These are phyloP conservation scores for Xenopus laevis DNA, from an alignment of 2,113 vertebrate genomes.

Conservation along the genomic window DNA sequence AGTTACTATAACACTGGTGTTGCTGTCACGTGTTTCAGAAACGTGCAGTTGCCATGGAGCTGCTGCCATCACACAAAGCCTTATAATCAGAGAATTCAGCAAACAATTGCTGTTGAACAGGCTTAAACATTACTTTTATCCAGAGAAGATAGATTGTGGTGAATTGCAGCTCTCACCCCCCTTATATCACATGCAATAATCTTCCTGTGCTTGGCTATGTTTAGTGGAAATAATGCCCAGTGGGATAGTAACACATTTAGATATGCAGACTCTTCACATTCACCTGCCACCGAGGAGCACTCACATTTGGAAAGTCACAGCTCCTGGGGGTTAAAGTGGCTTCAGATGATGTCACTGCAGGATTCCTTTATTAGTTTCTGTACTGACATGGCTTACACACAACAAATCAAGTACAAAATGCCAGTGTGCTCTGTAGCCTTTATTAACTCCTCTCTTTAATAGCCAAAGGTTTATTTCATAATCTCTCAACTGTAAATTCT, in stretches of 20 bases:
- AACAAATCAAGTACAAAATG: too few species aligned
- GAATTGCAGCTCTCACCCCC: background rate
- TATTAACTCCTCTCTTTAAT: too few species aligned
- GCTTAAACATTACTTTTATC: constrained; percentile 3
- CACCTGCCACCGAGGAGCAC: background rate
- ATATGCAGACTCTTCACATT: background rate
- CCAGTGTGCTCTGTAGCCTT: too few species aligned
- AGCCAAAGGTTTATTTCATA: too few species aligned
- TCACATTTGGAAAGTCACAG: background rate
- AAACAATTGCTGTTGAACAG: constrained; percentile 9
- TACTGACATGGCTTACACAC: background rate
- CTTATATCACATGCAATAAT: background rate
- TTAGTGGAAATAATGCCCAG: background rate
- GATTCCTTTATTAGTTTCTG: background rate
- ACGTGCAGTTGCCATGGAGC: constrained; percentile 50
- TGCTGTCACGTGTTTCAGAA: constrained; percentile 39
- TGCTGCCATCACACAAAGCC: constrained; percentile 43
- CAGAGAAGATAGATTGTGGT: background rate
- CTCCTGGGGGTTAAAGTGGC: background rate
- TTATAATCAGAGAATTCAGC: constrained; percentile 19
- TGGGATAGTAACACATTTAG: background rate
- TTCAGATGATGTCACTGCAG: constrained; percentile 1
- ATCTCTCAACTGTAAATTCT: too few species aligned
- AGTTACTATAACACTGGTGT: constrained; percentile 29
- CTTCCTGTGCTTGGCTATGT: background rate